Base-by-base conservation (phyloP, 2,888 invertebrate genomes). In the Protophormia terraenovae region DNA sequence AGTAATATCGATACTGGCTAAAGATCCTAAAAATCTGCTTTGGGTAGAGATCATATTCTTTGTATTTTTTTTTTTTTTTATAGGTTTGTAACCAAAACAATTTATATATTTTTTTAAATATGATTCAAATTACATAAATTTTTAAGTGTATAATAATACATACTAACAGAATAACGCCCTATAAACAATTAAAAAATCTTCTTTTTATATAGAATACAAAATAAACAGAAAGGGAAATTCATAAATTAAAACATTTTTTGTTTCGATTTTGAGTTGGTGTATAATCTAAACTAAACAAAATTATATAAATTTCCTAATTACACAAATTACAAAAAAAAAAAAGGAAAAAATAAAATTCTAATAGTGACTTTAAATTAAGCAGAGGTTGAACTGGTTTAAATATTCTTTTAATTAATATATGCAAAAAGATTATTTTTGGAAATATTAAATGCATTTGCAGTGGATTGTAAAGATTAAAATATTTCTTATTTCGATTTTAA, bases 121-220 rank as follows among this genome's bases (percentile, higher is more conserved):
- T 67, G 8, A 69, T 64, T 77, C 32, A 66, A 22, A 73, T 71
- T 19, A 22, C 55, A 71, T 62, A 58, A 69, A 55, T 50, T 50
- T 85, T 22, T 38, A n/a, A 67, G 16, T 66, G 22, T 67, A 77
- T n/a, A 64, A 71, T 69, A 58, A 35, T 76, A 32, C 14, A 81
- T 45, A 22, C 22, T 50, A 77, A 75, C 71, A 27, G 45, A 32
- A 50, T 62, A 24, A 83, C 47, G 27, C 45, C 22, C 83, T 62
- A 80, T 60, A 78, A 69, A 78, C 62, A 67, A 19, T 27, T 75
- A 32, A 58, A 16, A 82, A 73, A 16, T 81, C 35, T 27, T 35
- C 45, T 62, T 71, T 77, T 71, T 55, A 78, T 75, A 64, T 84
- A 76, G 67, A 58, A 77, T 60, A 76, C 55, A 64, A 84, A 84